Evolutionary conservation across 2,888 invertebrate genomes (phyloP).

Genomic region (Micoletzkya japonica): DNA sequence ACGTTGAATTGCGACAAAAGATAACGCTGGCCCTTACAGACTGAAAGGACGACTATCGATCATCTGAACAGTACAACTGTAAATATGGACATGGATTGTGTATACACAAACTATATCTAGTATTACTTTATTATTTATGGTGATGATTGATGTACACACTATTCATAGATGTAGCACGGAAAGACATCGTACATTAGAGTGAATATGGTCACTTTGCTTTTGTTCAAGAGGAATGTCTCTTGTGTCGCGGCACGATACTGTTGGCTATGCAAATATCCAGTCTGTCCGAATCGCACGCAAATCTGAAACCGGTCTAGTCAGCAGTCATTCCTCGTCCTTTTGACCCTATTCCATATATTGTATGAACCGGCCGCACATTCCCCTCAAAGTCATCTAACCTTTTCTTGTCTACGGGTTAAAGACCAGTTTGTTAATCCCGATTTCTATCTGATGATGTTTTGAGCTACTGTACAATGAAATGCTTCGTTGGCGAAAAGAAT

Average conservation of each 20-base stretch:
- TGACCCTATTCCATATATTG: conserved; percentile 9
- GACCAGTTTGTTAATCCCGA: too few relatives aligned
- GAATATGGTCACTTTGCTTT: not conserved
- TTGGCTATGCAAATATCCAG: conserved; percentile 29
- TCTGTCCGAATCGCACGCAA: conserved; percentile 28
- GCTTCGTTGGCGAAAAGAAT: too few relatives aligned
- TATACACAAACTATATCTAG: not conserved
- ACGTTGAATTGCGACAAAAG: too few relatives aligned
- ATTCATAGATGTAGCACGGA: not conserved
- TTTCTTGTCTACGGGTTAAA: too few relatives aligned
- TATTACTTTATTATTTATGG: not conserved
- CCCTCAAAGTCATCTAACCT: not conserved
- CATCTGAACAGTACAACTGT: too few relatives aligned
- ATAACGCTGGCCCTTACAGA: too few relatives aligned
- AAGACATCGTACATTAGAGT: too few relatives aligned
- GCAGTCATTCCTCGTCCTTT: too few relatives aligned
- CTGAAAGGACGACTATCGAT: too few relatives aligned
- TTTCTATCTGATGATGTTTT: too few relatives aligned
- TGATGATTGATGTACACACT: not conserved
- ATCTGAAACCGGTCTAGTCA: conserved; percentile 25
- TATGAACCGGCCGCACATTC: not conserved
- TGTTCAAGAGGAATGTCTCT: not conserved
- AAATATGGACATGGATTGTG: too few relatives aligned
- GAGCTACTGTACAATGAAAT: too few relatives aligned
- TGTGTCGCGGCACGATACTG: conserved; percentile 26